A percentile compares a stretch with the other conserved stretches of the same genome.
Conservation (phyloP, 2,113 vertebrate species). For the Solea solea region DNA sequence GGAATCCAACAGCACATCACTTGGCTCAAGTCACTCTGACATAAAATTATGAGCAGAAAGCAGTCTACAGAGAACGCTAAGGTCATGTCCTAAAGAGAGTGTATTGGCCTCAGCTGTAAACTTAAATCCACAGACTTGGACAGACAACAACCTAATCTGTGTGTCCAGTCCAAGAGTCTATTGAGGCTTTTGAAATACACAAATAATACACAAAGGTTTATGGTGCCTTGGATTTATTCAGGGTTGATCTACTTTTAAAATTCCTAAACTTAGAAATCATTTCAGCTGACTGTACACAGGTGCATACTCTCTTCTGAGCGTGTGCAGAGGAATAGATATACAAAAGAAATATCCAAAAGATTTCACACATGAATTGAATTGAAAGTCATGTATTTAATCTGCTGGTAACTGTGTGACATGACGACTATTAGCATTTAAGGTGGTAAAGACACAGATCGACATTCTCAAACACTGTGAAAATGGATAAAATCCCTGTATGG, state of each 20-base stretch:
- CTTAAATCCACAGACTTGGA: conserved; percentile 18
- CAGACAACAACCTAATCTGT: conserved; percentile 16
- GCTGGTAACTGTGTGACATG: conserved; percentile 27
- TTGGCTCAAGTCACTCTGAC: conserved; percentile 50
- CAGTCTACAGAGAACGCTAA: conserved; percentile 40
- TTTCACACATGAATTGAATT: conserved; percentile 41
- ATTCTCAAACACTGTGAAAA: conserved; percentile 33
- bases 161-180: conserved; percentile 2
- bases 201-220: conserved; percentile 49
- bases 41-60: conserved; percentile 48
- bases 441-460: conserved; percentile 34
- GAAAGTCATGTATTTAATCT: conserved; percentile 31
- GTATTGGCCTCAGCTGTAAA: conserved; percentile 24
- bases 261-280: conserved; percentile 7
- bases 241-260: conserved; percentile 1
- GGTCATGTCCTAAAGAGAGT: conserved; percentile 59
- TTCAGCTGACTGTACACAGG: conserved; percentile 6
- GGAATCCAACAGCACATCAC: conserved; percentile 51
- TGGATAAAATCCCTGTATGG: conserved; percentile 35
- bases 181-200: conserved; percentile 19
- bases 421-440: conserved; percentile 51
- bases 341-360: conserved; percentile 9
- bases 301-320: neutral
- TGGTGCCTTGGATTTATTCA: conserved; percentile 24
- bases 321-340: conserved; percentile 3